These are phyloP conservation scores for Amitus sp. DNA, from an alignment of 2,888 invertebrate genomes.

Conservation along the genomic window DNA sequence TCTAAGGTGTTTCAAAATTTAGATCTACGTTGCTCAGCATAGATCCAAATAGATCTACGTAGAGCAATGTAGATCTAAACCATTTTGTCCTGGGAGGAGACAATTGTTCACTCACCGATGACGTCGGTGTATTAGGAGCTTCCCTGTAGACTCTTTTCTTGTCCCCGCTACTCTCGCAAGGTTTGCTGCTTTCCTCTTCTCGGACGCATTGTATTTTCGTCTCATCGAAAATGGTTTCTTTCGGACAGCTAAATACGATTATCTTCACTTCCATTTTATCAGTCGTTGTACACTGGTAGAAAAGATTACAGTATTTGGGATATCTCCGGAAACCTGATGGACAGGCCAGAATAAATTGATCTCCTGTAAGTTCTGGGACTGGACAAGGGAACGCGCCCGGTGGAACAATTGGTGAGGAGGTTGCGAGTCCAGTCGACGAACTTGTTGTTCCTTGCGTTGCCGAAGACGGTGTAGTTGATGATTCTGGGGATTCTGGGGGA, in stretches of 20 bases:
- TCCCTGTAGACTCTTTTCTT: conserved; percentile 69
- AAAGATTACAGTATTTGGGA: conserved; percentile 83
- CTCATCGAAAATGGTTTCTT: conserved; percentile 81
- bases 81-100: too few relatives aligned
- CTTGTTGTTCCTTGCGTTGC: conserved; percentile 33
- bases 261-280: conserved; percentile 78
- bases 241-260: conserved; percentile 79
- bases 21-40: too few relatives aligned
- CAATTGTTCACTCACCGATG: conserved; percentile 70
- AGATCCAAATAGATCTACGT: too few relatives aligned
- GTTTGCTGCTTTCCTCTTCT: conserved; percentile 69
- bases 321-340: conserved; percentile 86
- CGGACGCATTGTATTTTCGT: conserved; percentile 77
- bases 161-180: conserved; percentile 71
- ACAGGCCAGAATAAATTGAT: conserved; percentile 79
- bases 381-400: conserved; percentile 47
- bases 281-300: conserved; percentile 82
- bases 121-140: conserved; percentile 67
- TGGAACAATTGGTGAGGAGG: conserved; percentile 50
- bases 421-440: not conserved
- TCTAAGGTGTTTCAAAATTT: too few relatives aligned
- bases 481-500: conserved; percentile 24
- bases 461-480: conserved; percentile 22
- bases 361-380: conserved; percentile 70
- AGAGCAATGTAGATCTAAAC: too few relatives aligned